Evolutionary conservation across 2,113 vertebrate genomes (phyloP).

Genomic region (Lamprologus ornatipinnis): DNA sequence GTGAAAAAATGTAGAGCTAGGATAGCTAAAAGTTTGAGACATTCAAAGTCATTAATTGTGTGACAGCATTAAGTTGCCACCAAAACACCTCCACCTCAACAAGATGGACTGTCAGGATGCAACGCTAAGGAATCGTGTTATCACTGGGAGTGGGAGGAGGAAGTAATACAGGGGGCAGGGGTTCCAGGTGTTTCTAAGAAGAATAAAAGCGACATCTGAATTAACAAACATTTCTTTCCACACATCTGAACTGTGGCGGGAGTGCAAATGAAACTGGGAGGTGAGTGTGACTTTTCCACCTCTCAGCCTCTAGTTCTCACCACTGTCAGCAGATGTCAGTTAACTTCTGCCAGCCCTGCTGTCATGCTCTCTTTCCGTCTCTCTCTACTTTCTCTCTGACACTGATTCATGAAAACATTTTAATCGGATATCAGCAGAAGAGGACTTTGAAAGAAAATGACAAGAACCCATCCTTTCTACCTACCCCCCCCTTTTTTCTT

Average conservation of each 20-base stretch:
- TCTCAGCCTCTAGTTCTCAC: slow-evolving; percentile 48
- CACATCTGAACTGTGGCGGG: slow-evolving; percentile 42
- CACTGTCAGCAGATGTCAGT: slow-evolving; percentile 57
- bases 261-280: slow-evolving; percentile 58
- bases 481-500: not conserved
- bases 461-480: not conserved
- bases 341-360: not conserved
- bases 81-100: not conserved
- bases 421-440: slow-evolving; percentile 20
- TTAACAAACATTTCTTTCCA: slow-evolving; percentile 54
- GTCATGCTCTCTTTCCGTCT: not conserved
- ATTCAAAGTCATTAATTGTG: slow-evolving; percentile 22
- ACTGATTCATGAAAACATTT: not conserved
- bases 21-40: not conserved
- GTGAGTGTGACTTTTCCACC: slow-evolving; percentile 30
- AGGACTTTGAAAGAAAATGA: not conserved
- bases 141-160: not conserved
- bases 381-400: not conserved
- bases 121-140: not conserved
- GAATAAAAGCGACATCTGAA: slow-evolving; percentile 49
- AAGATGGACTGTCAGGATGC: slow-evolving; percentile 6
- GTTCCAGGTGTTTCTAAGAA: slow-evolving; percentile 50
- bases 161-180: not conserved
- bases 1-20: not conserved
- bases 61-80: not conserved